phyloP scores from a whole-genome alignment of 2,797 vertebrate species.

The Trachurus trachurus region DNA sequence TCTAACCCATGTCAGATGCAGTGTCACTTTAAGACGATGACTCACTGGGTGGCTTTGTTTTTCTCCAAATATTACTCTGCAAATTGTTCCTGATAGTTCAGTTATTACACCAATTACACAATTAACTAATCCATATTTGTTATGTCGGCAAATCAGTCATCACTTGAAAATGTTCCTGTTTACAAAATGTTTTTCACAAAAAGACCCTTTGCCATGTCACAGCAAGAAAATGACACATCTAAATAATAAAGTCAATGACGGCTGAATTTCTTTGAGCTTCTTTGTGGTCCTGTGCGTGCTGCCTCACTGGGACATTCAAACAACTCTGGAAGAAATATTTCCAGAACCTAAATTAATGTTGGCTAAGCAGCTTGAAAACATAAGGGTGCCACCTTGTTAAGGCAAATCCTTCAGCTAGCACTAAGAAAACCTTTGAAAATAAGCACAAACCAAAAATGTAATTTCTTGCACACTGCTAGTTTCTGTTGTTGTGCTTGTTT shows the following conservation, averaged over 20 bases:
- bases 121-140: neutral
- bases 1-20: slow-evolving; percentile 7
- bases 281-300: neutral
- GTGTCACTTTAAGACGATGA: neutral
- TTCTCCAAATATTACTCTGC: neutral
- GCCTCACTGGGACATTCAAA: neutral
- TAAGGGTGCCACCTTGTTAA: neutral
- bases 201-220: neutral
- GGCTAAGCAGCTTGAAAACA: slow-evolving; percentile 23
- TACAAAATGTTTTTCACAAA: slow-evolving; percentile 16
- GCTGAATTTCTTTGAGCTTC: neutral
- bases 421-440: slow-evolving; percentile 1
- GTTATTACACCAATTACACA: neutral
- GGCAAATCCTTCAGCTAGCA: neutral
- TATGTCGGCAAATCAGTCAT: neutral
- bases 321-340: slow-evolving; percentile 21
- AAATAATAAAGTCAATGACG: neutral
- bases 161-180: neutral
- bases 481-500: too few relatives aligned
- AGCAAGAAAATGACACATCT: neutral
- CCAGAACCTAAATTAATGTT: slow-evolving; percentile 23
- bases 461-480: neutral
- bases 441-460: slow-evolving; percentile 32
- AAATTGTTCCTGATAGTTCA: slow-evolving; percentile 1
- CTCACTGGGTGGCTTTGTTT: neutral